Evolutionary conservation across 2,113 vertebrate genomes (phyloP).

Genomic region (Megaceryle maxima): DNA sequence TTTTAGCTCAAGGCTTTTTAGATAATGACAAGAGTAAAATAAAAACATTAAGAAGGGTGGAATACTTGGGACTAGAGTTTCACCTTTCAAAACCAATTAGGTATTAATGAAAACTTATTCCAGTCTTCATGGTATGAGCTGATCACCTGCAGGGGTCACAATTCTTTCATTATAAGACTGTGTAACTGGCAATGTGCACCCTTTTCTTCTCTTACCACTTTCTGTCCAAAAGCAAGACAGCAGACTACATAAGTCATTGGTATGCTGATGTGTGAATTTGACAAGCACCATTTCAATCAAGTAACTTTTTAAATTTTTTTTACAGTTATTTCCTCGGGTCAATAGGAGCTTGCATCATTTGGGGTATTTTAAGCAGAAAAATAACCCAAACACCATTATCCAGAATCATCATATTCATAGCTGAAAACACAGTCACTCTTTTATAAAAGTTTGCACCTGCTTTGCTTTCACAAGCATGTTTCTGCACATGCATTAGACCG

Average conservation of each 20-base stretch:
- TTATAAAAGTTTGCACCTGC: not conserved
- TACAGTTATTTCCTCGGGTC: not conserved
- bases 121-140: not conserved
- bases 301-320: not conserved
- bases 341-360: not conserved
- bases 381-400: not conserved
- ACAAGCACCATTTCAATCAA: not conserved
- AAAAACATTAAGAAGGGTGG: not conserved
- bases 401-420: not conserved
- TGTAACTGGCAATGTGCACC: not conserved
- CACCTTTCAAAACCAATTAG: not conserved
- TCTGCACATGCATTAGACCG: not conserved
- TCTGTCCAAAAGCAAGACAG: not conserved
- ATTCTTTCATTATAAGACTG: not conserved
- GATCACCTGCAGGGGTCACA: conserved; percentile 9
- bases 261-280: not conserved
- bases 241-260: not conserved
- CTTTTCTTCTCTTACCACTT: not conserved
- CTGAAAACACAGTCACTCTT: not conserved
- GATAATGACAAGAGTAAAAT: not conserved
- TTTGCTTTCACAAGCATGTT: not conserved
- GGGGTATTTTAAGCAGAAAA: not conserved
- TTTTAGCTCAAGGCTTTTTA: not conserved
- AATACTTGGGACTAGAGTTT: not conserved
- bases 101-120: not conserved